Conservation (phyloP, 2,113 vertebrate species). For the Nematolebias whitei region DNA sequence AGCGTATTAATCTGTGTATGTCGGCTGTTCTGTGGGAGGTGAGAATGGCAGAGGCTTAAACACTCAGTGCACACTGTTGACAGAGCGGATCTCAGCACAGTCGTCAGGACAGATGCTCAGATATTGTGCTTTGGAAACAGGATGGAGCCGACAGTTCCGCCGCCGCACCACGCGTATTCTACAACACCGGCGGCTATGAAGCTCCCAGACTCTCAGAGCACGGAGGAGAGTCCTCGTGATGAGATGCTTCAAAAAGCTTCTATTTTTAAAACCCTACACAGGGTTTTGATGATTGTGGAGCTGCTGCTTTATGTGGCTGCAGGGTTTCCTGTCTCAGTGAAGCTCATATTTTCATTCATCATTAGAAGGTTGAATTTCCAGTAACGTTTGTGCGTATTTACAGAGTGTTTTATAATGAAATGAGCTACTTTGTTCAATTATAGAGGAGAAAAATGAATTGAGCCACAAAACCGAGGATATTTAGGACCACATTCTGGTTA, state of each 20-base stretch:
- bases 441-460: too few relatives aligned
- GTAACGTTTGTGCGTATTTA: background rate
- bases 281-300: background rate
- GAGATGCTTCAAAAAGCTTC: background rate
- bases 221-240: constrained; percentile 2
- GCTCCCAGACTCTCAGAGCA: constrained; percentile 24
- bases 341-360: background rate
- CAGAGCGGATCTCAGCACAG: constrained; percentile 54
- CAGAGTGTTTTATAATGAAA: too few relatives aligned
- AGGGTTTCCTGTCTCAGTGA: background rate
- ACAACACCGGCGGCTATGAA: constrained; percentile 26
- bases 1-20: constrained; percentile 35
- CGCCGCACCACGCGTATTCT: constrained; percentile 25
- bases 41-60: constrained; percentile 56
- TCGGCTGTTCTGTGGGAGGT: constrained; percentile 64
- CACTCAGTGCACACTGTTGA: constrained; percentile 42
- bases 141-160: constrained; percentile 25
- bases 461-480: too few relatives aligned
- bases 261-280: background rate
- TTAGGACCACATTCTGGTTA: too few relatives aligned
- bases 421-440: too few relatives aligned
- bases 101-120: constrained; percentile 65
- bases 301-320: constrained; percentile 1
- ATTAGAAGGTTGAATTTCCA: background rate
- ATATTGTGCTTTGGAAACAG: constrained; percentile 62